Evolutionary conservation across 2,797 vertebrate species (phyloP).

Genomic region (Pogoniulus pusillus): DNA sequence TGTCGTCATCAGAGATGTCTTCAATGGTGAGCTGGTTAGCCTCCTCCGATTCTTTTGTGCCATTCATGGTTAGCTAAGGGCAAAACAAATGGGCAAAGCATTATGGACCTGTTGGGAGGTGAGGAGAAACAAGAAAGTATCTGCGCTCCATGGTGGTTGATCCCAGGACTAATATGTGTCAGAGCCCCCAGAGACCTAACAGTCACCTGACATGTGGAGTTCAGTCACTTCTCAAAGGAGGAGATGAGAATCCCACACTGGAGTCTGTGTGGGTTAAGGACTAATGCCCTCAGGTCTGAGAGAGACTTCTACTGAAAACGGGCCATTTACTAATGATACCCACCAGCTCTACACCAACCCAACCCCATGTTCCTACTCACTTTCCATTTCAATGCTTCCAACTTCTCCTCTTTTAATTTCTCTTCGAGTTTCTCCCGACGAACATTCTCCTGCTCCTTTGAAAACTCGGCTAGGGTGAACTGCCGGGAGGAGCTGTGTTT

Average conservation of each 20-base stretch:
- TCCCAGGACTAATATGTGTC: neutral
- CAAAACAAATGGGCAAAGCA: neutral
- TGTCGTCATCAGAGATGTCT: conserved; percentile 87
- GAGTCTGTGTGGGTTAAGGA: neutral
- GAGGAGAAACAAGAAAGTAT: neutral
- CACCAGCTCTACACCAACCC: neutral
- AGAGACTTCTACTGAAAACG: neutral
- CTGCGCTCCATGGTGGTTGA: fast-evolving
- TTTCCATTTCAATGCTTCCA: conserved; percentile 86
- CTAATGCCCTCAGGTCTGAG: fast-evolving
- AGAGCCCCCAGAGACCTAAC: neutral
- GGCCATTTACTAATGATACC: neutral
- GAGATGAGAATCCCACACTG: neutral
- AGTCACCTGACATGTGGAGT: neutral
- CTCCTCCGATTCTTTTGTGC: conserved; percentile 84
- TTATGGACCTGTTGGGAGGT: neutral
- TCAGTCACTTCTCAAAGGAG: neutral
- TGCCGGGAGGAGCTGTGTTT: conserved; percentile 83
- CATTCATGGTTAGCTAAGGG: conserved; percentile 86
- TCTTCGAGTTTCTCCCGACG: conserved; percentile 87
- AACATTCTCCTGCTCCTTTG: conserved; percentile 83
- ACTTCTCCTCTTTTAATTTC: conserved; percentile 89
- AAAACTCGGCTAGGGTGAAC: conserved; percentile 91
- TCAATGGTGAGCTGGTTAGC: conserved; percentile 85
- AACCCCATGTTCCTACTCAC: conserved; percentile 66